Conservation (phyloP, 1,140 invertebrate species). For the Phymastichus coffea region DNA sequence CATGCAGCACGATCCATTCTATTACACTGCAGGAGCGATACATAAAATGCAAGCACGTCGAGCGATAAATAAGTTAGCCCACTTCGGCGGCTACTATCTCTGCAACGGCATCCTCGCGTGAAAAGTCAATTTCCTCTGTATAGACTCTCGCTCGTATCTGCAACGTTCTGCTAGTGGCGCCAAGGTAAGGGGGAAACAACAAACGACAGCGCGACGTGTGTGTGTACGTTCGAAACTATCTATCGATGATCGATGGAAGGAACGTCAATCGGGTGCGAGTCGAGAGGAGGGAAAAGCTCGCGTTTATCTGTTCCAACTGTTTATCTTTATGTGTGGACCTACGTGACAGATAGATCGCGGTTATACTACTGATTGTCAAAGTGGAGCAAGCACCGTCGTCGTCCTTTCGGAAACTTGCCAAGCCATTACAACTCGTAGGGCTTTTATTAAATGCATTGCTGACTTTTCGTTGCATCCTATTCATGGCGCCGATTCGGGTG, state of each 20-base stretch:
- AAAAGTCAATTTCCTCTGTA: constrained; percentile 22
- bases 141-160: too few species aligned
- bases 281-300: too few species aligned
- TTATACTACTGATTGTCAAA: background rate
- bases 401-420: constrained; percentile 1
- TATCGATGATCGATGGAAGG: constrained; percentile 19
- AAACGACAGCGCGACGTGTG: background rate
- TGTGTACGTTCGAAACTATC: background rate
- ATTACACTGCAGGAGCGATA: background rate
- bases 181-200: too few species aligned
- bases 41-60: background rate
- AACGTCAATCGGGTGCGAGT: constrained; percentile 13
- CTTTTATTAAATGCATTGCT: too few species aligned
- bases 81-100: background rate
- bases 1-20: background rate
- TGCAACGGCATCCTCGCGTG: constrained; percentile 2
- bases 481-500: too few species aligned
- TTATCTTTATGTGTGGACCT: too few species aligned
- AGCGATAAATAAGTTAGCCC: constrained; percentile 14
- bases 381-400: too few species aligned
- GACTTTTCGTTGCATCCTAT: too few species aligned
- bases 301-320: too few species aligned
- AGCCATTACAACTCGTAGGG: too few species aligned
- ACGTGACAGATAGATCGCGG: background rate
- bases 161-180: too few species aligned